Conservation (phyloP, 2,113 vertebrate species). For the Neopipo cinnamomea region DNA sequence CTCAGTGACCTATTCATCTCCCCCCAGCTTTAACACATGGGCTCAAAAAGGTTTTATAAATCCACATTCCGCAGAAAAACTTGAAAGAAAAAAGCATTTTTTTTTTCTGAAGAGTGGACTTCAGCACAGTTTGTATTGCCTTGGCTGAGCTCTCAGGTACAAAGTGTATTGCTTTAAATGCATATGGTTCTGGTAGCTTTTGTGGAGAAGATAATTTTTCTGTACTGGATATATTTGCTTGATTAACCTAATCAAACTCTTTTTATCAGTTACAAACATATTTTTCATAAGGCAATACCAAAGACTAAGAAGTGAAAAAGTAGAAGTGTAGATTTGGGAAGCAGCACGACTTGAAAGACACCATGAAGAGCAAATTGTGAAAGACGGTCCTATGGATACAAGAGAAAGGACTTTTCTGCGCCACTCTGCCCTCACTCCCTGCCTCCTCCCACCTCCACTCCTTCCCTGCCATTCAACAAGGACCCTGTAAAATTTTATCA, state of each 20-base stretch:
- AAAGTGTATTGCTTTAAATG: neutral
- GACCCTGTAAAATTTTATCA: neutral
- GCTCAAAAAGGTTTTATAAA: neutral
- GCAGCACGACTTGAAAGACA: neutral
- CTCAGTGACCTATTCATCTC: neutral
- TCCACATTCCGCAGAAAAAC: neutral
- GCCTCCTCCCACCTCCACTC: too few relatives aligned
- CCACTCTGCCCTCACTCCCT: neutral
- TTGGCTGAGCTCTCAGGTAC: neutral
- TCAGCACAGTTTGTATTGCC: neutral
- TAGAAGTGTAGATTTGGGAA: neutral
- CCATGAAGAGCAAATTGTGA: neutral
- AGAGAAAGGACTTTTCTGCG: neutral
- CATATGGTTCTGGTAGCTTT: neutral
- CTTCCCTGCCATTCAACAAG: fast-evolving
- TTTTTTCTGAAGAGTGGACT: neutral
- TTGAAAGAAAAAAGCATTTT: neutral
- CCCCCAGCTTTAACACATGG: neutral
- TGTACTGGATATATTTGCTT: neutral
- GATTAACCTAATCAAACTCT: neutral
- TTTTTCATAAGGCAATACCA: neutral
- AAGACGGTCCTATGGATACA: neutral
- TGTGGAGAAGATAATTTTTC: neutral
- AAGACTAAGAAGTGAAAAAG: neutral
- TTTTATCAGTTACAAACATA: neutral